Conservation (phyloP, 2,888 invertebrate genomes). For the Oxystoma pomonae region DNA sequence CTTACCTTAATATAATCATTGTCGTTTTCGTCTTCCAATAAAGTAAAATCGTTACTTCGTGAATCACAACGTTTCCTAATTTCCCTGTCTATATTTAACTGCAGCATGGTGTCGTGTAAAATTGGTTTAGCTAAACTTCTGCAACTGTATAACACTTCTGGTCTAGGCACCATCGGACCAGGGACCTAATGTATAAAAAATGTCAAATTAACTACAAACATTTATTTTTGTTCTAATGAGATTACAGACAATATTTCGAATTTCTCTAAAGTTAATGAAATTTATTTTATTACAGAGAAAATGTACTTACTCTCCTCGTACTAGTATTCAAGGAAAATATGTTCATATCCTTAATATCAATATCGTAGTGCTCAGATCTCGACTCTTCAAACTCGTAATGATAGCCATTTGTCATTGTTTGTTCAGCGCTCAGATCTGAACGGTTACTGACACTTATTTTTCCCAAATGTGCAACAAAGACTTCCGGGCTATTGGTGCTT, state of each 20-base stretch:
- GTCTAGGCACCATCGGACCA: conserved; percentile 39
- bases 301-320: conserved; percentile 42
- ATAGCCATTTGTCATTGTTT: conserved; percentile 20
- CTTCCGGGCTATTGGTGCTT: conserved; percentile 70
- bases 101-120: conserved; percentile 82
- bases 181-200: too few species aligned
- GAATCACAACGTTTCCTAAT: conserved; percentile 31
- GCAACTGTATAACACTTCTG: conserved; percentile 73
- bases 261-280: too few species aligned
- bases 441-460: conserved; percentile 64
- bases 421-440: conserved; percentile 22
- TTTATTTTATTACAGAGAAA: background rate
- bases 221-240: too few species aligned
- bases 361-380: conserved; percentile 52
- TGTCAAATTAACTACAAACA: too few species aligned
- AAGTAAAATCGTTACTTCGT: conserved; percentile 38
- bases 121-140: conserved; percentile 75
- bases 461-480: conserved; percentile 89
- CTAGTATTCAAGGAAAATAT: conserved; percentile 71
- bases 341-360: conserved; percentile 75
- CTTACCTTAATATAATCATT: conserved; percentile 8
- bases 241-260: too few species aligned
- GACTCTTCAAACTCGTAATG: conserved; percentile 31
- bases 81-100: conserved; percentile 52
- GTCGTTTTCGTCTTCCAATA: conserved; percentile 37